Evolutionary conservation across 2,113 vertebrate genomes (phyloP).

Genomic region (Ivindomyrus marchei): DNA sequence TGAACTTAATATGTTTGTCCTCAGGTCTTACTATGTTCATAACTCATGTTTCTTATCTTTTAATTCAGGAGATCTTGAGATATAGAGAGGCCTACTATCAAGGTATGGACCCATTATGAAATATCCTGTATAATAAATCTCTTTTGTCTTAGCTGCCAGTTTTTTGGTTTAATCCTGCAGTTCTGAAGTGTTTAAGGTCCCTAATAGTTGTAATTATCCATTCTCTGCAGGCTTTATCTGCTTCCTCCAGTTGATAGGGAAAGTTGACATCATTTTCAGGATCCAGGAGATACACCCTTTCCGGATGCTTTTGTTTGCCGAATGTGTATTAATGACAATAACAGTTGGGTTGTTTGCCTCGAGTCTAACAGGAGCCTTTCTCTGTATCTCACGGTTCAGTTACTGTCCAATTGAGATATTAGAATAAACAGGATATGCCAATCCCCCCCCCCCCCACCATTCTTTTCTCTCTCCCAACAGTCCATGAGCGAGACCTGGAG

Average conservation of each 20-base stretch:
- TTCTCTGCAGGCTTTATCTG: neutral
- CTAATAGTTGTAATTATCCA: neutral
- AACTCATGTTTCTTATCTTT: slow-evolving; percentile 11
- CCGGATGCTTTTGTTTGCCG: neutral
- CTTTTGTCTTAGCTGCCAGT: neutral
- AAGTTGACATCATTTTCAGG: neutral
- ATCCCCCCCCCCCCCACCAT: neutral
- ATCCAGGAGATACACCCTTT: neutral
- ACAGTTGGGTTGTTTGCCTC: neutral
- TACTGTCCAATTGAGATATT: neutral
- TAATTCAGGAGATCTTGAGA: slow-evolving; percentile 54
- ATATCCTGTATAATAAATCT: neutral
- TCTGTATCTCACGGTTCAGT: neutral
- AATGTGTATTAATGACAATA: neutral
- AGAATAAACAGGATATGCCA: neutral
- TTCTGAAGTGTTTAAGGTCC: neutral
- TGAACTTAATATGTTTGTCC: neutral
- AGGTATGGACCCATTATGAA: slow-evolving; percentile 41
- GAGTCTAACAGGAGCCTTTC: neutral
- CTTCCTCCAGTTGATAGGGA: neutral
- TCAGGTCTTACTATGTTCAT: neutral
- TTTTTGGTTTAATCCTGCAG: neutral
- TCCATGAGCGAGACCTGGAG: slow-evolving; percentile 65
- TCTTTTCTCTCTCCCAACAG: slow-evolving; percentile 35
- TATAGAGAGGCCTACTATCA: slow-evolving; percentile 63